A percentile compares a stretch with the other conserved stretches of the same genome.
Conservation (phyloP, 2,113 vertebrate species). For the Centropus bengalensis region DNA sequence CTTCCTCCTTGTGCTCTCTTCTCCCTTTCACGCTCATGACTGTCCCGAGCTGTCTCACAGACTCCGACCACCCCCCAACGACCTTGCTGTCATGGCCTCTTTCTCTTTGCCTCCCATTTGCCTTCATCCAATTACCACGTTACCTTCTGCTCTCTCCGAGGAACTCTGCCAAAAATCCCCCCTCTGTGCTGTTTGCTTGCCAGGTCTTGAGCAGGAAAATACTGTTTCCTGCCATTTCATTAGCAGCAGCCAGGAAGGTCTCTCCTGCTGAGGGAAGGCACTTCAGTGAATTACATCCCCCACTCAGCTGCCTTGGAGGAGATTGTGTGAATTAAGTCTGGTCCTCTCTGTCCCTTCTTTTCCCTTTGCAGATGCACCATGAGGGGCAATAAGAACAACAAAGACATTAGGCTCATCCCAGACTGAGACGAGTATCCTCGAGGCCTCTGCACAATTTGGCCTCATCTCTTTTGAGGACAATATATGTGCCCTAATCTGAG, state of each 20-base stretch:
- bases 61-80: neutral
- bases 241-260: neutral
- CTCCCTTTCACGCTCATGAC: neutral
- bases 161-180: neutral
- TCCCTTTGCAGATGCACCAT: neutral
- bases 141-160: neutral
- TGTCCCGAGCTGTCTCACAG: neutral
- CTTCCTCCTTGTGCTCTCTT: neutral
- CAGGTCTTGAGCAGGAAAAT: constrained; percentile 40
- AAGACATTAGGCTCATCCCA: neutral
- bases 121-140: neutral
- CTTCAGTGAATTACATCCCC: constrained; percentile 34
- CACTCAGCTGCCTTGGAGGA: neutral
- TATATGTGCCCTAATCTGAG: neutral
- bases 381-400: neutral
- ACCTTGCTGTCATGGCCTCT: neutral
- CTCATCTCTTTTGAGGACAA: neutral
- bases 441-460: neutral
- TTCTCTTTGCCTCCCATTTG: neutral
- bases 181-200: neutral
- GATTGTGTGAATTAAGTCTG: accelerated
- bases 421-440: neutral
- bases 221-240: constrained; percentile 43
- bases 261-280: neutral
- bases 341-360: neutral